phyloP scores from a whole-genome alignment of 2,888 invertebrate genomes.

The Synergus umbraculus region DNA sequence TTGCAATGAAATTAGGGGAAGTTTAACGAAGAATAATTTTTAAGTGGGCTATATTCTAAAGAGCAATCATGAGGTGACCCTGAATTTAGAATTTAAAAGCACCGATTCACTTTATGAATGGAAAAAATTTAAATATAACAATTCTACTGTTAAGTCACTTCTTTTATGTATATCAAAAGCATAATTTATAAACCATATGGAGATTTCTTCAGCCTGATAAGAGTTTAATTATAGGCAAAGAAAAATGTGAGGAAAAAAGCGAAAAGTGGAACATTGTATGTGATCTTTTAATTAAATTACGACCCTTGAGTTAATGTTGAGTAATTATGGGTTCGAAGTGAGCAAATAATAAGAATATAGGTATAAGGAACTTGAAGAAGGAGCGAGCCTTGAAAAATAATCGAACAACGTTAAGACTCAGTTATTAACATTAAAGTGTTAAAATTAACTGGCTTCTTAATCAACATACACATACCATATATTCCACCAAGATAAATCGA shows the following conservation, averaged over 20 bases:
- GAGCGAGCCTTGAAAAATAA: constrained; percentile 6
- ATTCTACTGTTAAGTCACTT: background rate
- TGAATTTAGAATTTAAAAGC: background rate
- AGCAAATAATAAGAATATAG: background rate
- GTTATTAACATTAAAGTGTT: constrained; percentile 12
- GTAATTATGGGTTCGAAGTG: background rate
- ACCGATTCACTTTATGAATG: background rate
- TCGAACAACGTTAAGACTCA: background rate
- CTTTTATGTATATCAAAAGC: background rate
- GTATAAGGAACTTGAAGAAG: constrained; percentile 1
- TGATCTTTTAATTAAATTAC: background rate
- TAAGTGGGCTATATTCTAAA: background rate
- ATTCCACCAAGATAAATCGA: background rate
- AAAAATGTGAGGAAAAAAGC: background rate
- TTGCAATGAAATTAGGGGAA: background rate
- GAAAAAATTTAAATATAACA: background rate
- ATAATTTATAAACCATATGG: background rate
- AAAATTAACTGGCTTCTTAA: constrained; percentile 5
- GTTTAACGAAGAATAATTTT: constrained; percentile 1
- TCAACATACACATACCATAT: background rate
- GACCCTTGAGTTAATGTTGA: background rate
- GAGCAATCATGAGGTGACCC: background rate
- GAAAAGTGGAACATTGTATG: background rate
- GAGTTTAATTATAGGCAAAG: background rate
- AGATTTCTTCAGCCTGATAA: background rate